Conservation (phyloP, 2,888 invertebrate species). For the Cremastinae sp. region DNA sequence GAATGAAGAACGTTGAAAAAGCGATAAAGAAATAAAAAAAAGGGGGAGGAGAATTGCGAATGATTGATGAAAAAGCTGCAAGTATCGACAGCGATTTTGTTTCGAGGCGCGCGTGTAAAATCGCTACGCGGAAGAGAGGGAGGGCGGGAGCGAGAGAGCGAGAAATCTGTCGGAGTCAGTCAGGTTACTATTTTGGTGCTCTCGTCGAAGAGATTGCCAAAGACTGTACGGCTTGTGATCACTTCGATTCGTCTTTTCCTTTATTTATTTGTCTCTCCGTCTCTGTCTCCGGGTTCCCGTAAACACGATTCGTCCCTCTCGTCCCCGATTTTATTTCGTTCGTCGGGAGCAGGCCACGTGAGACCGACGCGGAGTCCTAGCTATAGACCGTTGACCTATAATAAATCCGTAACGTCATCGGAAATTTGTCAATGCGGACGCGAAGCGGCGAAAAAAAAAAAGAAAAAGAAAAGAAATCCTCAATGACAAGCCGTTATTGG, state of each 20-base stretch:
- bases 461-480: background rate
- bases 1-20: too few species aligned
- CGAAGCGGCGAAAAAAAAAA: conserved; percentile 3
- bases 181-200: conserved; percentile 56
- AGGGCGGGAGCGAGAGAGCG: conserved; percentile 38
- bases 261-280: background rate
- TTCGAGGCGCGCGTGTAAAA: background rate
- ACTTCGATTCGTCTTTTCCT: conserved; percentile 35
- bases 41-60: background rate
- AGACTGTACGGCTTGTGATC: conserved; percentile 53
- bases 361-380: conserved; percentile 45
- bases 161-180: conserved; percentile 15
- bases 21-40: background rate
- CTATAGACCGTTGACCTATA: conserved; percentile 44
- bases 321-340: background rate
- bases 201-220: conserved; percentile 57
- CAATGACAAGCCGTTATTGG: conserved; percentile 11
- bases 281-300: background rate
- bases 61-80: conserved; percentile 18
- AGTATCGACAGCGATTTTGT: background rate
- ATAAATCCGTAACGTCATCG: conserved; percentile 20
- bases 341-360: conserved; percentile 54
- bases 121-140: conserved; percentile 41
- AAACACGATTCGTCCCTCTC: background rate
- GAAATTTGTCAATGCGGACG: conserved; percentile 42